These are phyloP conservation scores for Micrasema minimum DNA, from an alignment of 1,140 invertebrate species.

Conservation along the genomic window DNA sequence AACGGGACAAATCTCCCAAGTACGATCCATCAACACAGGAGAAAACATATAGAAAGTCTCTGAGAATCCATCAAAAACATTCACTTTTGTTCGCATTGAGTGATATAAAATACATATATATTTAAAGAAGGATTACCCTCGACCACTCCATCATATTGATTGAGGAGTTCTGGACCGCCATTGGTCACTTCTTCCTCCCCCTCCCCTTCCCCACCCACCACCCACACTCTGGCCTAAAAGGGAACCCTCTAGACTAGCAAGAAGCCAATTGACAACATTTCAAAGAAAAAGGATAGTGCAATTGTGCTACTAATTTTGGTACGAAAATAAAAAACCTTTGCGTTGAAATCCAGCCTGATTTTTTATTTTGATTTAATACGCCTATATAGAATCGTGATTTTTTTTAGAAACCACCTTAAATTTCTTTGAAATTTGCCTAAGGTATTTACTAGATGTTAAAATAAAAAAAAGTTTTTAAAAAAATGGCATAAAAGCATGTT, in stretches of 20 bases:
- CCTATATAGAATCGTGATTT: no score
- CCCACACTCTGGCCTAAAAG: neutral
- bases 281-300: neutral
- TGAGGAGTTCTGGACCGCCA: slow-evolving; percentile 53
- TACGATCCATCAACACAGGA: slow-evolving; percentile 43
- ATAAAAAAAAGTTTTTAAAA: no score
- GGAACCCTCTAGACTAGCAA: neutral
- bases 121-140: slow-evolving; percentile 54
- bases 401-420: no score
- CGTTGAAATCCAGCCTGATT: no score
- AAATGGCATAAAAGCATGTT: no score
- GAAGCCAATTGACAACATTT: slow-evolving; percentile 34
- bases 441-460: no score
- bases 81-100: slow-evolving; percentile 51
- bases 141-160: slow-evolving; percentile 54
- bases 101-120: slow-evolving; percentile 52
- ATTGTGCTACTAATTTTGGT: no score
- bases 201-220: neutral
- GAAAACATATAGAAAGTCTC: slow-evolving; percentile 33
- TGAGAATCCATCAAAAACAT: slow-evolving; percentile 49
- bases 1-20: slow-evolving; percentile 31
- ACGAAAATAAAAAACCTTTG: no score
- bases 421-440: no score
- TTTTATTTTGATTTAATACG: no score
- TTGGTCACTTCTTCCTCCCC: slow-evolving; percentile 48